A percentile compares a stretch with the other conserved stretches of the same genome.
Conservation (phyloP, 2,113 vertebrate genomes). For the Limnothrissa miodon region DNA sequence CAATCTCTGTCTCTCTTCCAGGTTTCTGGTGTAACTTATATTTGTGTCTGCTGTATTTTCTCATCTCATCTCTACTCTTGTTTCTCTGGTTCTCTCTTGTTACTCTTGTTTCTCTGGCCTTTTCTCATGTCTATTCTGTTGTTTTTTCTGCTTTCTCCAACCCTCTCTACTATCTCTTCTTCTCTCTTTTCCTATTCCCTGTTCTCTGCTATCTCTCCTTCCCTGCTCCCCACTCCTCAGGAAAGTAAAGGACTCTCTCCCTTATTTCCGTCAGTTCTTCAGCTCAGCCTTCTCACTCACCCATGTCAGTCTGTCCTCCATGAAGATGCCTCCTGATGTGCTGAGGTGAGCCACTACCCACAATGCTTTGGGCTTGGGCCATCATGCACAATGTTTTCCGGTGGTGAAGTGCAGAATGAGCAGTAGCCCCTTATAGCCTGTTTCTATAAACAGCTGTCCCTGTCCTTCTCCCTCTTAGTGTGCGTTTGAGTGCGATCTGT, state of each 20-base stretch:
- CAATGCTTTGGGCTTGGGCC: not conserved
- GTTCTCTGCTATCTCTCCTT: no score
- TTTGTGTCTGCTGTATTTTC: not conserved
- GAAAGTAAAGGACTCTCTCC: slow-evolving; percentile 78
- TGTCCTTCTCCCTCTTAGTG: not conserved
- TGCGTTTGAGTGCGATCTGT: not conserved
- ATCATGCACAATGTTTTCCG: not conserved
- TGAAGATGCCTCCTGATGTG: slow-evolving; percentile 79
- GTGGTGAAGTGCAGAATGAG: not conserved
- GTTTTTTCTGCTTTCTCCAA: not conserved
- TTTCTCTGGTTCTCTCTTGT: not conserved
- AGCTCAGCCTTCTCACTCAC: slow-evolving; percentile 80
- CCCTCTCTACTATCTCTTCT: no score
- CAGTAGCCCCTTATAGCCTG: not conserved
- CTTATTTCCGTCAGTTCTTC: slow-evolving; percentile 83
- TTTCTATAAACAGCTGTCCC: not conserved
- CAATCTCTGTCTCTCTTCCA: not conserved
- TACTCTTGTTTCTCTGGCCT: not conserved
- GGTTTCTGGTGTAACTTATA: not conserved
- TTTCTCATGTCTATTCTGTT: not conserved
- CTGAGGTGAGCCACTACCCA: slow-evolving; percentile 69
- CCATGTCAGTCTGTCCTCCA: slow-evolving; percentile 77
- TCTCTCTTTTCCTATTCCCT: not conserved
- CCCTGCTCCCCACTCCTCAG: slow-evolving; percentile 51
- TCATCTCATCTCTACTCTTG: not conserved